A percentile compares a stretch with the other conserved stretches of the same genome.
These are phyloP conservation scores for Fragum sueziense DNA, from an alignment of 2,888 invertebrate genomes.

Conservation along the genomic window DNA sequence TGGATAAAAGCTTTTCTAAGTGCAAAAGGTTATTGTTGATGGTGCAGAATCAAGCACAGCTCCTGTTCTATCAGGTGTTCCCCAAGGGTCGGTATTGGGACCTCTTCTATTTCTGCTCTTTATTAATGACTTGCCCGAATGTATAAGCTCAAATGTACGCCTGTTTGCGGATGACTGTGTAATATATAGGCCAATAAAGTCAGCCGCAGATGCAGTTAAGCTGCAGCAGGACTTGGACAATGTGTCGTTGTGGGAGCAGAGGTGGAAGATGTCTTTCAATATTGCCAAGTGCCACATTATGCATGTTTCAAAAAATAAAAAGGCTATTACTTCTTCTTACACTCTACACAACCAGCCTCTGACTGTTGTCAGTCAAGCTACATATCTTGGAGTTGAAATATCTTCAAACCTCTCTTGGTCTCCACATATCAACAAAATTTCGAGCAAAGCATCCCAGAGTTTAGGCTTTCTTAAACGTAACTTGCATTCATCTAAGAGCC, in stretches of 20 bases:
- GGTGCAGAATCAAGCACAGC: too few relatives aligned
- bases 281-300: slow-evolving; percentile 17
- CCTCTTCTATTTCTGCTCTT: slow-evolving; percentile 36
- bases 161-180: slow-evolving; percentile 27
- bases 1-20: slow-evolving; percentile 22
- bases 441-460: not conserved
- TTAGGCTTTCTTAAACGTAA: not conserved
- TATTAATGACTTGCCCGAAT: slow-evolving; percentile 12
- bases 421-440: not conserved
- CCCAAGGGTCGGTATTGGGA: slow-evolving; percentile 29
- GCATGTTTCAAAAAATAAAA: not conserved
- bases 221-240: slow-evolving; percentile 21
- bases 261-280: slow-evolving; percentile 26
- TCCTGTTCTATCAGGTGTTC: slow-evolving; percentile 36
- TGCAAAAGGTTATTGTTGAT: slow-evolving; percentile 26
- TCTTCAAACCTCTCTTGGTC: not conserved
- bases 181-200: slow-evolving; percentile 1
- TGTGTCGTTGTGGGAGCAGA: slow-evolving; percentile 19
- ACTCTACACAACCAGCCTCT: not conserved
- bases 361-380: too few relatives aligned
- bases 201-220: not conserved
- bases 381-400: not conserved
- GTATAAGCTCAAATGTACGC: not conserved
- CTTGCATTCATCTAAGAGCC: too few relatives aligned
- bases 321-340: not conserved